phyloP scores from a whole-genome alignment of 2,888 invertebrate species.

The Brachyptera risi region DNA sequence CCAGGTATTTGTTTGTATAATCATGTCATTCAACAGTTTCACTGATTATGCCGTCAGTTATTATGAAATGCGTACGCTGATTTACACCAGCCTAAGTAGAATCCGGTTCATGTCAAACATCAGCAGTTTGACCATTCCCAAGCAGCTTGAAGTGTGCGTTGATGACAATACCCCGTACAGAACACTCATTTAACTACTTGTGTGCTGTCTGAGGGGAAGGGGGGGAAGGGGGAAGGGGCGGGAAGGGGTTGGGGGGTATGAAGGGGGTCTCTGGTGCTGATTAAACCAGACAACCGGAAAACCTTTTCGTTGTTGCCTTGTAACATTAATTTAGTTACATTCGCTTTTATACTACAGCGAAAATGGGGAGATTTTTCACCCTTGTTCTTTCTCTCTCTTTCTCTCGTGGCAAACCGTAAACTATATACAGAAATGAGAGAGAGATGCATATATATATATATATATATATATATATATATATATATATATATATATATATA shows the following conservation, averaged over 20 bases:
- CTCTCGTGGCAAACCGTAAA: neutral
- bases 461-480: too few relatives aligned
- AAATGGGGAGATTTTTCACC: constrained; percentile 7
- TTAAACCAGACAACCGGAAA: constrained; percentile 22
- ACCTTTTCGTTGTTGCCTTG: constrained; percentile 21
- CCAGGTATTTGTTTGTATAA: too few relatives aligned
- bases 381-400: neutral
- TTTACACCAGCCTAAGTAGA: too few relatives aligned
- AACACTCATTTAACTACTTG: constrained; percentile 15
- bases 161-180: neutral
- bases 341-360: constrained; percentile 14
- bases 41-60: too few relatives aligned
- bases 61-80: too few relatives aligned
- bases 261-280: constrained; percentile 8
- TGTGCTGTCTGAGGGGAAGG: constrained; percentile 1
- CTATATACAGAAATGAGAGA: too few relatives aligned
- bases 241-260: neutral
- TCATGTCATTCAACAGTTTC: too few relatives aligned
- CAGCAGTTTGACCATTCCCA: neutral
- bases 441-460: too few relatives aligned
- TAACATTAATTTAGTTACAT: constrained; percentile 21
- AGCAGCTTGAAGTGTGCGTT: neutral
- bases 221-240: neutral
- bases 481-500: too few relatives aligned
- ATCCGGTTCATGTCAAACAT: too few relatives aligned